A percentile compares a stretch with the other conserved stretches of the same genome.
Evolutionary conservation across 2,888 invertebrate genomes (phyloP).

Genomic region (Oscheius sp.): DNA sequence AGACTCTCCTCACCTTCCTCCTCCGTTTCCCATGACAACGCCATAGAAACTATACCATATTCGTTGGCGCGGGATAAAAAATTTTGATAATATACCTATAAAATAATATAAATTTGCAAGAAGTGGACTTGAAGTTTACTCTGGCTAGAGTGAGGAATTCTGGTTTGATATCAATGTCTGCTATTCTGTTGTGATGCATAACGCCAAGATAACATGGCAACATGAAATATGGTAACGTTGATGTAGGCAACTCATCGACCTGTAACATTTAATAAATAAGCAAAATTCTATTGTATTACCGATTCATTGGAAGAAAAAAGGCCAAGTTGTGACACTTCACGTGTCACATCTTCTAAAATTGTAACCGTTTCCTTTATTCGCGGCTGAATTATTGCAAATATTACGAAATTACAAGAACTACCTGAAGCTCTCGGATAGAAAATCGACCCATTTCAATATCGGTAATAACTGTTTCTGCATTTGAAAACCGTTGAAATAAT

Average conservation of each 20-base stretch:
- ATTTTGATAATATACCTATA: conserved; percentile 58
- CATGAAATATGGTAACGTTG: conserved; percentile 61
- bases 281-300: conserved; percentile 32
- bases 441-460: conserved; percentile 46
- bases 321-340: conserved; percentile 12
- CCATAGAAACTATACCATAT: conserved; percentile 52
- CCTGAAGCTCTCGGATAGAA: conserved; percentile 37
- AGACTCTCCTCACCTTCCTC: conserved; percentile 28
- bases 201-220: conserved; percentile 64
- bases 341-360: conserved; percentile 24
- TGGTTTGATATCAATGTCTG: conserved; percentile 41
- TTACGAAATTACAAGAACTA: background rate
- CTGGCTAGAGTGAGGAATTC: conserved; percentile 52
- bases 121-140: conserved; percentile 12
- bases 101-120: background rate
- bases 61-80: conserved; percentile 56
- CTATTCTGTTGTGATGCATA: conserved; percentile 49
- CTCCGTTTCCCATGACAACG: conserved; percentile 56
- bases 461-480: conserved; percentile 33
- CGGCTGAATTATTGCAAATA: conserved; percentile 8
- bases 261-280: conserved; percentile 19
- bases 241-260: conserved; percentile 54
- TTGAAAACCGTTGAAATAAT: conserved; percentile 30
- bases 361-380: conserved; percentile 31
- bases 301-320: conserved; percentile 60